Percentiles rank a stretch among this genome's conserved stretches.
Conservation (phyloP, 2,113 vertebrate species). For the Morone chrysops region DNA sequence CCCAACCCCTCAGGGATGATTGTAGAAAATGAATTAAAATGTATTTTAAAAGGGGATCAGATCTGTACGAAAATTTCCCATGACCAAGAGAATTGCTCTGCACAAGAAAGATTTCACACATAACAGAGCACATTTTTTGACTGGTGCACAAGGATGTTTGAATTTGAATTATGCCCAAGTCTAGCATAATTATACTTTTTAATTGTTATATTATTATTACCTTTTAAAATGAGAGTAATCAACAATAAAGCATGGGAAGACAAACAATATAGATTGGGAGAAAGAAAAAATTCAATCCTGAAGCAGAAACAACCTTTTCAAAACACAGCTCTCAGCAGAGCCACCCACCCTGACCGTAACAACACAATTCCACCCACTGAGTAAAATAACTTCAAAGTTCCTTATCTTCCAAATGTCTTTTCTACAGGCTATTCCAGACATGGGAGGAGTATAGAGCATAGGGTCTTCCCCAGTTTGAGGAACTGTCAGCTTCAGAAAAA, state of each 20-base stretch:
- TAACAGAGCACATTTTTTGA: not conserved
- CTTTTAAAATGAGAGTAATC: not conserved
- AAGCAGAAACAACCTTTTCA: conserved; percentile 27
- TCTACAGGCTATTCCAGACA: conserved; percentile 33
- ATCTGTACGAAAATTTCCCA: not conserved
- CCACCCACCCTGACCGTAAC: conserved; percentile 23
- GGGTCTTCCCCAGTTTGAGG: conserved; percentile 27
- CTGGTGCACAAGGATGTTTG: not conserved
- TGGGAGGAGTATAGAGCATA: conserved; percentile 24
- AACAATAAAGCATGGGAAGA: not conserved
- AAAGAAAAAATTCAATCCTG: conserved; percentile 15
- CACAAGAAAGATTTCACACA: not conserved
- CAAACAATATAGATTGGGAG: not conserved
- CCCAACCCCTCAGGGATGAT: conserved; percentile 19
- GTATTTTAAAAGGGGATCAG: conserved; percentile 36
- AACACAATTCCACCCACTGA: conserved; percentile 46
- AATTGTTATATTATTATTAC: no score
- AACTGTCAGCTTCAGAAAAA: conserved; percentile 41
- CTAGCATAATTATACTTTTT: not conserved
- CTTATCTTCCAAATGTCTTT: conserved; percentile 32
- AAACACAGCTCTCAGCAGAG: conserved; percentile 27
- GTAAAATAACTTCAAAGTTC: conserved; percentile 36
- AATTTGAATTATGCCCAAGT: not conserved
- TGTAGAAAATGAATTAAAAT: conserved; percentile 34
- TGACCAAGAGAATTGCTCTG: not conserved